Conservation (phyloP, 2,797 vertebrate genomes). For the Channallabes apus region DNA sequence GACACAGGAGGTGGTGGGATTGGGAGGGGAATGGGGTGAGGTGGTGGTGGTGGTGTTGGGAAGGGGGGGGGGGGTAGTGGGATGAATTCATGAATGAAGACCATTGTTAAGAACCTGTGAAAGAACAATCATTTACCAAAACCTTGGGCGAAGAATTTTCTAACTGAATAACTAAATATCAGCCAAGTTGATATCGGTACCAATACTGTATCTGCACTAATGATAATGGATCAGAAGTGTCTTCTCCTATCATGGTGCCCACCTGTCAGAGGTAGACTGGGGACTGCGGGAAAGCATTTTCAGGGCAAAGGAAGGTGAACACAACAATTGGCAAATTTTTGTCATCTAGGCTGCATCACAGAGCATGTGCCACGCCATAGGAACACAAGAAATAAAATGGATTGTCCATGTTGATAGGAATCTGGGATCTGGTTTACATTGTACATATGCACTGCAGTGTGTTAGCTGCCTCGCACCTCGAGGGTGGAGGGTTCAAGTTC, state of each 20-base stretch:
- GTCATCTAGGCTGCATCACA: slow-evolving; percentile 45
- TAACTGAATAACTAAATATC: slow-evolving; percentile 19
- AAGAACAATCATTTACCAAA: not conserved
- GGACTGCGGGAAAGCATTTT: slow-evolving; percentile 18
- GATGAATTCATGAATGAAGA: slow-evolving; percentile 33
- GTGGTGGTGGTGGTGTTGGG: not conserved
- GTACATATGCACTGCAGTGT: no score
- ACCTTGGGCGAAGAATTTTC: not conserved
- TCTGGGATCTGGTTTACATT: not conserved
- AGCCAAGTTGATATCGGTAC: slow-evolving; percentile 3
- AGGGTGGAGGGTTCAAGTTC: no score
- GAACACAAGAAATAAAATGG: slow-evolving; percentile 25
- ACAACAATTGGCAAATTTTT: slow-evolving; percentile 38
- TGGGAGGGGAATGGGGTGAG: no score
- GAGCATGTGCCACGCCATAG: slow-evolving; percentile 21
- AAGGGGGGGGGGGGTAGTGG: rapidly evolving
- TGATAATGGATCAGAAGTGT: slow-evolving; percentile 24
- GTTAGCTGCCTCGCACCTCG: no score
- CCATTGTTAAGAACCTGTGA: slow-evolving; percentile 15
- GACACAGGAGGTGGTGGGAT: not conserved
- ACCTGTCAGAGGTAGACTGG: slow-evolving; percentile 21
- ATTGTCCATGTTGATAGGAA: not conserved
- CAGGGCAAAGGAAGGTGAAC: slow-evolving; percentile 22
- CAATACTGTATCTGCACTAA: slow-evolving; percentile 8
- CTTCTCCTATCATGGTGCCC: slow-evolving; percentile 1